Evolutionary conservation across 2,113 vertebrate genomes (phyloP), one percentile per base, ranked within the genome.

Genomic region (Syngnathus typhle): DNA sequence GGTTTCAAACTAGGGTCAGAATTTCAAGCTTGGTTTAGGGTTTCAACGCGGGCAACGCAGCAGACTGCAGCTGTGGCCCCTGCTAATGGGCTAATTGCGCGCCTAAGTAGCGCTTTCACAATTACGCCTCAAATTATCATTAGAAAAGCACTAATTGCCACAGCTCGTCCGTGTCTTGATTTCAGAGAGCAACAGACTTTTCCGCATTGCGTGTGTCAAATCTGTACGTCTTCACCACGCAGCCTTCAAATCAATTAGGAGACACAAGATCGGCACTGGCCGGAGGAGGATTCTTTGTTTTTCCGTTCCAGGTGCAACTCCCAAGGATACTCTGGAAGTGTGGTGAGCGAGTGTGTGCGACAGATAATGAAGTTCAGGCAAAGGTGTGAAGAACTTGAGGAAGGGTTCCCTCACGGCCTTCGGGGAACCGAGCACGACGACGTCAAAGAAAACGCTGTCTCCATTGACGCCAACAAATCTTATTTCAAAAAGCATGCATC

Each of bases 81-180:
- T 82, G 91, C 87, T 94, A 94, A 94, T 88, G 75, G 83, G 79
- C 51, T 94, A 96, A 95, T 94, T 96, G 86, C 93, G 92, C 92
- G 93, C 93, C 91, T 93, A 91, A 90, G 90, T 90, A 93, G 89
- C 91, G 92, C 91, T 90, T 93, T 93, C 93, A 91, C 90, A 94
- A 95, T 93, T 92, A 94, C 92, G 93, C 91, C 90, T 90, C 90
- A 93, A 92, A 93, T 94, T 93, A 83, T 92, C 91, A 93, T 93
- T 95, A 91, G 88, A 79, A 49, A 36, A 67, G 63, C 62, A 18
- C 69, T 90, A 89, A 92, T 92, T 91, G 84, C 88, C 76, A 81
- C 79, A 86, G 88, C 80, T 82, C 82, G 85, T 81, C 81, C 81
- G 81, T 83, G 85, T 83, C 82, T 90, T 86, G 81, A 91, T 91